Evolutionary conservation across 2,797 vertebrate genomes (phyloP).

Genomic region (Diceros bicornis): DNA sequence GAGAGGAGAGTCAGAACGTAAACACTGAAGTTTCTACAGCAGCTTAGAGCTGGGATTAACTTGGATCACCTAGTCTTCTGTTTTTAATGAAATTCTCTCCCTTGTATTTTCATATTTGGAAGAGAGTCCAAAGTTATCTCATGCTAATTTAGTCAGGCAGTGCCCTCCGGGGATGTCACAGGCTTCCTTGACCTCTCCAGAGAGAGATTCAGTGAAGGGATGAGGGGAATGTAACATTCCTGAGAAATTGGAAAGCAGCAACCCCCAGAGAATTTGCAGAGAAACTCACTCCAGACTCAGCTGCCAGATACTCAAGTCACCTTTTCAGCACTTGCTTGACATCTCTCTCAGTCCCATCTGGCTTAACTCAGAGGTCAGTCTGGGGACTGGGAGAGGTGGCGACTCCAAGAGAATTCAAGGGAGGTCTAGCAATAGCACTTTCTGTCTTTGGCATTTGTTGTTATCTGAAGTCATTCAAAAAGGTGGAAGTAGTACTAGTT

Average conservation of each 20-base stretch:
- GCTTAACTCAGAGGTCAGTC: constrained; percentile 90
- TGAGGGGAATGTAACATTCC: constrained; percentile 99
- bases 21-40: constrained; percentile 89
- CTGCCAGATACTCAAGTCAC: constrained; percentile 92
- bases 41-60: constrained; percentile 93
- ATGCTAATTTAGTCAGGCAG: constrained; percentile 99
- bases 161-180: constrained; percentile 96
- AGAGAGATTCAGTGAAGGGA: constrained; percentile 92
- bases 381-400: constrained; percentile 89
- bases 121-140: constrained; percentile 96
- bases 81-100: constrained; percentile 95
- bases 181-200: constrained; percentile 94
- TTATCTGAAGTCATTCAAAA: constrained; percentile 67
- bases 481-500: constrained; percentile 68
- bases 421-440: constrained; percentile 84
- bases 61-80: constrained; percentile 93
- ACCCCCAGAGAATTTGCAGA: constrained; percentile 92
- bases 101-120: constrained; percentile 91
- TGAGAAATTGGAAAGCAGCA: constrained; percentile 96
- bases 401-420: constrained; percentile 85
- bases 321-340: constrained; percentile 93
- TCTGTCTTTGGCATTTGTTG: constrained; percentile 69
- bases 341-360: constrained; percentile 91
- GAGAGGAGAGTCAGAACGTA: constrained; percentile 87
- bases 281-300: constrained; percentile 92